Base-by-base conservation (phyloP, 1,140 invertebrate species). In the Teleogryllus occipitalis region DNA sequence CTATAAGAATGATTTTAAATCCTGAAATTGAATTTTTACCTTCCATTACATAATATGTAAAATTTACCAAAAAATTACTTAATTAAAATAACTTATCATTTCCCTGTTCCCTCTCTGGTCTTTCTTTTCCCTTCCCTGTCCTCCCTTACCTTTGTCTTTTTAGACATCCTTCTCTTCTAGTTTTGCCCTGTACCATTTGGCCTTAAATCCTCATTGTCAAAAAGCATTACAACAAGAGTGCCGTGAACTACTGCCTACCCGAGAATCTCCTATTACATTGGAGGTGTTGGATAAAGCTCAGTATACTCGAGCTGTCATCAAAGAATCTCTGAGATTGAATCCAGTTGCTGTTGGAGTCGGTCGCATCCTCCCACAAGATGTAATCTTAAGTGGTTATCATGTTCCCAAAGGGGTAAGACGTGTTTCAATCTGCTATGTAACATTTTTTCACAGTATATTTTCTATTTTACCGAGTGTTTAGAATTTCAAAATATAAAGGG, bases 321-420 rank as follows among this genome's bases (percentile, higher is more conserved):
- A 97, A 85, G 96, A 98, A 87, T 92, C 92, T 10, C 89, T 96
- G 27, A 89, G 95, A 83, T 82, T 96, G n/a, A 93, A 94, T 87
- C 95, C 95, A 5, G 91, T 97, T 73, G 92, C 95, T 0, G 88
- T 96, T 73, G 95, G 93, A 18, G 88, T 95, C 39, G 95, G 95
- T 0, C 88, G 97, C 80, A 89, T 95, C 39, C 85, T 96, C 46
- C 90, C 93, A 80, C 88, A 91, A 80, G 93, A 97, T 84, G 87
- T 92, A 7, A 86, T 93, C 8, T 89, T 99, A 75, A 93, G 91
- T 81, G 95, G 93, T 73, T 98, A 96, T 87, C 84, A 89, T 76
- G 91, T 98, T 80, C 97, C 96, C 15, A 91, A 93, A 86, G 93
- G 91, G 80, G 96, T 97, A 89, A 90, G 90, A 39, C 27, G 1